These are phyloP conservation scores for Syrrhaptes paradoxus DNA, from an alignment of 2,113 vertebrate species.

Conservation along the genomic window DNA sequence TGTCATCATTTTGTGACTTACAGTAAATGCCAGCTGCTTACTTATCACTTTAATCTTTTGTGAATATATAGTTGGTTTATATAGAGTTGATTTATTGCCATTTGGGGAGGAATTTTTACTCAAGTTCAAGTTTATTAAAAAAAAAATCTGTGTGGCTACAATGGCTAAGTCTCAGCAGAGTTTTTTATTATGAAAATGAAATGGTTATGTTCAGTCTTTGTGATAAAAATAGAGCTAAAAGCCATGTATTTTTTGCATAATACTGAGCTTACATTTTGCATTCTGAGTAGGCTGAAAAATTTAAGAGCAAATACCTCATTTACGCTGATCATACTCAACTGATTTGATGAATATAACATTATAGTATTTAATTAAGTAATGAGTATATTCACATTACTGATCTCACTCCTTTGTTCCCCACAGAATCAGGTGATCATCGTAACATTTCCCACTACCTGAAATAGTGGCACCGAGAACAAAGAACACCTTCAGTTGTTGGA, in stretches of 20 bases:
- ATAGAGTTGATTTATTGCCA: not conserved
- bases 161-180: not conserved
- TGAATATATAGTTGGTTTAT: not conserved
- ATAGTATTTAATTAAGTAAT: not conserved
- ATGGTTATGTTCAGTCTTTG: not conserved
- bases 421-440: not conserved
- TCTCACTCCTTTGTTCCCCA: not conserved
- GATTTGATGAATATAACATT: not conserved
- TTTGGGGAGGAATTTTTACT: slow-evolving; percentile 8
- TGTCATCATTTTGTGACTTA: slow-evolving; percentile 36
- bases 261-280: not conserved
- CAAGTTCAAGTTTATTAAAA: not conserved
- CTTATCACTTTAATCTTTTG: slow-evolving; percentile 23
- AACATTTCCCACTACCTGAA: not conserved
- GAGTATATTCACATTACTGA: not conserved
- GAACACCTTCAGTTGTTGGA: not conserved
- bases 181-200: not conserved
- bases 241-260: not conserved
- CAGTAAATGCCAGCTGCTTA: slow-evolving; percentile 43
- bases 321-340: not conserved
- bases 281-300: not conserved
- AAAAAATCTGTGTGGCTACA: not conserved
- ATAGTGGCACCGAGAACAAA: not conserved
- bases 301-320: not conserved
- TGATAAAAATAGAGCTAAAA: not conserved